Percentiles rank a stretch among this genome's conserved stretches.
Evolutionary conservation across 2,113 vertebrate genomes (phyloP).

Genomic region (sheep (Ovis aries)): DNA sequence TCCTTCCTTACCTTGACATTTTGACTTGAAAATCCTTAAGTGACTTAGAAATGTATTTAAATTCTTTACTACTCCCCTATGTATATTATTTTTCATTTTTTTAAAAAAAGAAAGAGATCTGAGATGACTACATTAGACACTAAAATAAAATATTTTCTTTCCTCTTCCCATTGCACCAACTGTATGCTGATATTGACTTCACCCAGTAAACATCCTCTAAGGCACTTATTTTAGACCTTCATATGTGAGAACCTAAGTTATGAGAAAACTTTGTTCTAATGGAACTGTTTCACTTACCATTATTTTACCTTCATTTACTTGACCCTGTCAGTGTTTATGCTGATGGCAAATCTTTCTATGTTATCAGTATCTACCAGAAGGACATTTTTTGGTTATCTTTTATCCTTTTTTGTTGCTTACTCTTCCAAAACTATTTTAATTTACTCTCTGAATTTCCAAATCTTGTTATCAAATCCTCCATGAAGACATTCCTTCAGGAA

Average conservation of each 20-base stretch:
- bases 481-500: not conserved
- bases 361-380: not conserved
- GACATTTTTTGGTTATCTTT: not conserved
- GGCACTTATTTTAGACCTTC: not conserved
- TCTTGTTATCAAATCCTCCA: not conserved
- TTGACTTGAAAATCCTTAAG: conserved; percentile 5
- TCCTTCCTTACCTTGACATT: not conserved
- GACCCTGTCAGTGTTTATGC: not conserved
- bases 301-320: not conserved
- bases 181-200: not conserved
- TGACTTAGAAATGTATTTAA: not conserved
- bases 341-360: not conserved
- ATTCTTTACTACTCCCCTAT: not conserved
- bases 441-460: not conserved
- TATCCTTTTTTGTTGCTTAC: not conserved
- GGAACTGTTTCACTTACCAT: not conserved
- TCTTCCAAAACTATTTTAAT: conserved; percentile 9
- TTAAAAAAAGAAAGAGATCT: not conserved
- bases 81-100: not conserved
- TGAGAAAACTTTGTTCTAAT: not conserved
- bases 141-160: conserved; percentile 16
- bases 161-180: not conserved
- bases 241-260: not conserved
- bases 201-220: not conserved
- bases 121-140: not conserved